Base-by-base conservation (phyloP, 2,113 vertebrate species). In the Passer domesticus region DNA sequence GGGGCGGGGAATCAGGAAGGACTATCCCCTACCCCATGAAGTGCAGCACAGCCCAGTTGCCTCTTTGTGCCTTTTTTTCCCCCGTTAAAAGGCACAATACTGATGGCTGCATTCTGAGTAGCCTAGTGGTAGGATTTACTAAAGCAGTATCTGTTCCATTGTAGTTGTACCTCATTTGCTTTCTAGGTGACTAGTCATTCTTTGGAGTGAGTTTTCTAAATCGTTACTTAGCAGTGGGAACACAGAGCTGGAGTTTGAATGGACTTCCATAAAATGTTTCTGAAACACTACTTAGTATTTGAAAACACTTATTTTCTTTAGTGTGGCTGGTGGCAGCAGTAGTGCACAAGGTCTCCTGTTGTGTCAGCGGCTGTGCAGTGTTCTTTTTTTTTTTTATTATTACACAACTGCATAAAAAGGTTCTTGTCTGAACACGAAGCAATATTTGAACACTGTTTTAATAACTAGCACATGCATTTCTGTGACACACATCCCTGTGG, bases 401-500 rank as follows among this genome's bases (percentile, higher is more conserved):
- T 84, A 49, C 53, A 56, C 66, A 91, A 62, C 53, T 79, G n/a
- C 82, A 91, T 69, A 25, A 72, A 94, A 89, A 89, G 60, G 21
- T 87, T 84, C 83, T 89, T 81, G 88, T 86, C 75, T 59, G 83
- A 86, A 77, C 72, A 28, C 56, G 72, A 86, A 88, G 83, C 83
- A 77, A n/a, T 69, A 58, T 89, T 79, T 62, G 70, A 95, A 73
- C 59, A 60, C 23, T 58, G 28, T 70, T 94, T 94, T 92, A 94
- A 96, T 91, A 91, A 83, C 69, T 62, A 63, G 80, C 91, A 89
- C 52, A 55, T 80, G 62, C n/a, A 49, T 84, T 94, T 83, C 87
- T 89, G 47, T 81, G 87, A 92, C 89, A 94, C 63, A 63, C 23
- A 64, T 91, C 74, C 74, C 74, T 79, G 23, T 79, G 84, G 87